Conservation (phyloP, 2,113 vertebrate genomes). For the Mugil cephalus region DNA sequence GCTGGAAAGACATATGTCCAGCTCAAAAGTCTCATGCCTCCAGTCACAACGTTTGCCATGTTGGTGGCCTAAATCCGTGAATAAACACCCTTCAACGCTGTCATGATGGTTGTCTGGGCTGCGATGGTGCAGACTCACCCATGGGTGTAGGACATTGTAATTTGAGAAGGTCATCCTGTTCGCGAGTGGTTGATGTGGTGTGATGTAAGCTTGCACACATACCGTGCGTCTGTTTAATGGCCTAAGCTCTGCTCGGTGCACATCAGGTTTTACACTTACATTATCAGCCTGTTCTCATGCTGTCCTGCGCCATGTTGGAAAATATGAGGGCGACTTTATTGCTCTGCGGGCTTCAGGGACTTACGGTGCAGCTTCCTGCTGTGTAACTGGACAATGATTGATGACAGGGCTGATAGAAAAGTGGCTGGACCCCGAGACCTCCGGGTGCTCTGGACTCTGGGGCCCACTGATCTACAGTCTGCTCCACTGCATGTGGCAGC, state of each 20-base stretch:
- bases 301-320: constrained; percentile 40
- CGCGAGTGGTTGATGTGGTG: constrained; percentile 10
- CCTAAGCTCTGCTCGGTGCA: neutral
- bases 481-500: constrained; percentile 39
- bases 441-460: constrained; percentile 38
- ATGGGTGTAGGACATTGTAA: neutral
- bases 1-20: too few relatives aligned
- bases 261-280: constrained; percentile 5
- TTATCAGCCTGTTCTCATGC: constrained; percentile 18
- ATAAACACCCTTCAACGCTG: constrained; percentile 10
- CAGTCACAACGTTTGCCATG: too few relatives aligned
- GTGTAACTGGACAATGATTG: constrained; percentile 64
- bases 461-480: constrained; percentile 46
- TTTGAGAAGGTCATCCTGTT: constrained; percentile 17
- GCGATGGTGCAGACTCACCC: constrained; percentile 4
- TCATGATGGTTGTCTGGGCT: neutral
- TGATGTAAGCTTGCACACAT: neutral
- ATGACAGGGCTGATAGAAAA: constrained; percentile 56
- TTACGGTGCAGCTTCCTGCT: constrained; percentile 27
- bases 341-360: constrained; percentile 43
- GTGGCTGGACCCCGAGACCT: constrained; percentile 40
- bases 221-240: constrained; percentile 7
- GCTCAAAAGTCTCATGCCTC: too few relatives aligned
- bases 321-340: constrained; percentile 53
- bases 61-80: neutral